A percentile compares a stretch with the other conserved stretches of the same genome.
Conservation (phyloP, 2,797 vertebrate species). For the Pseudomugil gertrudae region DNA sequence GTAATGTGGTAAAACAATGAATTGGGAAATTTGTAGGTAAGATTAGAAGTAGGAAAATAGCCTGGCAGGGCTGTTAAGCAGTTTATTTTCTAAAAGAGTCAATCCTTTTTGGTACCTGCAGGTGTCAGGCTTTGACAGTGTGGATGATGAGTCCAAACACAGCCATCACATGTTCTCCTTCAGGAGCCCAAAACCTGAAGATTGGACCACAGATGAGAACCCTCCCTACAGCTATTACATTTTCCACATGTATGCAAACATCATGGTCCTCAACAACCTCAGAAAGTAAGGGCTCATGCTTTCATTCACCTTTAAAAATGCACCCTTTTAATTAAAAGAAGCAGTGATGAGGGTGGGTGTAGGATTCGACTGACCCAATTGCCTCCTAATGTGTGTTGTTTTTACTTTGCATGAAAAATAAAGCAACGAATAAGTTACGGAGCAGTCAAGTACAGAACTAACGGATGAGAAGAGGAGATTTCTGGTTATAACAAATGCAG, state of each 20-base stretch:
- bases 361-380: not conserved
- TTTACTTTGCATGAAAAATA: slow-evolving; percentile 6
- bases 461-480: slow-evolving; percentile 1
- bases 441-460: not conserved
- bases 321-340: slow-evolving; percentile 1
- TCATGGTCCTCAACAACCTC: slow-evolving; percentile 98
- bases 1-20: not conserved
- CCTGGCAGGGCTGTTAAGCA: no score
- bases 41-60: no score
- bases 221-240: slow-evolving; percentile 97
- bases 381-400: not conserved
- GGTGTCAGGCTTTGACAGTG: slow-evolving; percentile 98
- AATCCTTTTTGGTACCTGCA: no score
- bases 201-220: slow-evolving; percentile 91
- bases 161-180: slow-evolving; percentile 97
- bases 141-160: slow-evolving; percentile 98
- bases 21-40: not conserved
- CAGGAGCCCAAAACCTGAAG: slow-evolving; percentile 92
- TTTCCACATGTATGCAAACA: slow-evolving; percentile 98
- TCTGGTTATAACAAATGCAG: not conserved
- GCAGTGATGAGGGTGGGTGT: not conserved
- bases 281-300: slow-evolving; percentile 82
- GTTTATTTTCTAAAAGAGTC: no score
- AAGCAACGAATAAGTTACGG: slow-evolving; percentile 5
- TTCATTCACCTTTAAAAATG: slow-evolving; percentile 4